phyloP scores from a whole-genome alignment of 2,113 vertebrate genomes.

The Hemiprocne comata region DNA sequence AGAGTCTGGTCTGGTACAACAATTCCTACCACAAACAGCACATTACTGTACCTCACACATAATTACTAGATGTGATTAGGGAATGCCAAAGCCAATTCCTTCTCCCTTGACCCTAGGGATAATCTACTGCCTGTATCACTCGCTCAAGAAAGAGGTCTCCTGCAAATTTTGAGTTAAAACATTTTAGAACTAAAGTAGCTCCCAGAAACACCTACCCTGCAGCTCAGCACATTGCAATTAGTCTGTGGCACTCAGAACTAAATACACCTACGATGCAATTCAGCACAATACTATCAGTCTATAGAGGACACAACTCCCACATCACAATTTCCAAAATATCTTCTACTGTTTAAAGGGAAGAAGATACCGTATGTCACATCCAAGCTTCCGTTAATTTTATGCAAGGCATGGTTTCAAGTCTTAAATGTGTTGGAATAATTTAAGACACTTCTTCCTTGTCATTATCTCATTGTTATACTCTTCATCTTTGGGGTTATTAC shows the following conservation, averaged over 20 bases:
- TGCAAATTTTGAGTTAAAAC: background rate
- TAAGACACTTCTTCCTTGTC: background rate
- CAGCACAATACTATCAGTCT: background rate
- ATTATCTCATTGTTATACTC: background rate
- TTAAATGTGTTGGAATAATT: background rate
- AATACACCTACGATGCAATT: background rate
- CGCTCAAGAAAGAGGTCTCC: background rate
- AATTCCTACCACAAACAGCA: background rate
- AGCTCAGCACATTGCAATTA: background rate
- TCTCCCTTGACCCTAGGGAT: background rate
- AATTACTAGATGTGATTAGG: background rate
- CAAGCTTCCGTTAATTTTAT: background rate
- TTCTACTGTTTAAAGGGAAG: background rate
- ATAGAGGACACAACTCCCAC: background rate
- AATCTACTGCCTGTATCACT: background rate
- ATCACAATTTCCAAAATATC: background rate
- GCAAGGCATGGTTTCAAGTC: background rate
- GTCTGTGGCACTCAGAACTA: background rate
- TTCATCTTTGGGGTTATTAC: background rate
- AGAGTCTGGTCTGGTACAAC: background rate
- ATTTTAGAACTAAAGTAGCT: background rate
- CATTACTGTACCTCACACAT: rapidly evolving
- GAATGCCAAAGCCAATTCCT: background rate
- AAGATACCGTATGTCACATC: background rate
- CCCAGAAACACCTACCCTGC: background rate